A percentile compares a stretch with the other conserved stretches of the same genome.
Evolutionary conservation across 1,140 invertebrate species (phyloP).

Genomic region (Drosophila neocordata): DNA sequence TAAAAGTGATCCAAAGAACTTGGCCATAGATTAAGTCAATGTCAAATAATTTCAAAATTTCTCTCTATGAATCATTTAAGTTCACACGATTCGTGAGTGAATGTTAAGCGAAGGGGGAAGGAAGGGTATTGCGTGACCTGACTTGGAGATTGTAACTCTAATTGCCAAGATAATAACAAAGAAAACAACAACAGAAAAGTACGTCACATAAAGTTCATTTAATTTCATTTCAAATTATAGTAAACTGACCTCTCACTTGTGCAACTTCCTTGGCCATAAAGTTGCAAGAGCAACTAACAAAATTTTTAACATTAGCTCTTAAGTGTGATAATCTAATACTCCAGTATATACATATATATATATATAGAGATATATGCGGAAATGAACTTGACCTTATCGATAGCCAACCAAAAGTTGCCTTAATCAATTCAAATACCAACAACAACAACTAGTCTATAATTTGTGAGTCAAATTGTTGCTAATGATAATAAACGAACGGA

Average conservation of each 20-base stretch:
- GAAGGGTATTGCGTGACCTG: conserved; percentile 15
- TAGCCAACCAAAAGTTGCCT: conserved; percentile 47
- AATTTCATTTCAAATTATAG: conserved; percentile 51
- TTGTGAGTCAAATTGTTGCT: conserved; percentile 72
- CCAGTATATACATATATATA: conserved; percentile 17
- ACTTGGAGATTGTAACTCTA: conserved; percentile 60
- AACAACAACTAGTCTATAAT: conserved; percentile 44
- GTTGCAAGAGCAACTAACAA: conserved; percentile 28
- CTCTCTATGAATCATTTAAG: conserved; percentile 20
- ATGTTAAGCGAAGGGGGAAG: not conserved
- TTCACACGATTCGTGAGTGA: conserved; percentile 40
- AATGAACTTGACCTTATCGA: conserved; percentile 79
- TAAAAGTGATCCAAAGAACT: conserved; percentile 21
- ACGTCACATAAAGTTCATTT: conserved; percentile 57
- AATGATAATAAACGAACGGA: conserved; percentile 73
- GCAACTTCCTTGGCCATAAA: conserved; percentile 58
- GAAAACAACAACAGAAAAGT: conserved; percentile 37
- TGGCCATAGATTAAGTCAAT: not conserved
- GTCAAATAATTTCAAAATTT: not conserved
- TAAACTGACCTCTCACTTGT: conserved; percentile 65
- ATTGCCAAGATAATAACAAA: conserved; percentile 62
- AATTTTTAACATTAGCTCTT: conserved; percentile 19
- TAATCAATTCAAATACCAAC: conserved; percentile 63
- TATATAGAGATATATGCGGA: conserved; percentile 56
- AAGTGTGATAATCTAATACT: not conserved